Base-by-base conservation (phyloP, 2,888 invertebrate species). In the Ormyrus labotus region DNA sequence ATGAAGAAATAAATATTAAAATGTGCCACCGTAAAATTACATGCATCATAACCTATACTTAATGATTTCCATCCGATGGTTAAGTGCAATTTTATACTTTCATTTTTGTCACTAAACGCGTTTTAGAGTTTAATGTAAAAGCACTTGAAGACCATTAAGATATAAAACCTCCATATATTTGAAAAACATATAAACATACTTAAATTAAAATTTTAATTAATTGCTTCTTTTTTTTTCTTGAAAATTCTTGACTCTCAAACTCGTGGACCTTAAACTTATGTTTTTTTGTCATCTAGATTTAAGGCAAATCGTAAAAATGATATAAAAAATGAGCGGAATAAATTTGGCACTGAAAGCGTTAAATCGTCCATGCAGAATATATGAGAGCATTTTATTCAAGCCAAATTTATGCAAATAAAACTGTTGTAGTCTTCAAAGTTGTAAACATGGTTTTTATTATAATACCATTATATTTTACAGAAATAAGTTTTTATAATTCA, bases 321-420 rank as follows among this genome's bases (percentile, higher is more conserved):
- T 67, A 58, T 78, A 74, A 81, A 81, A 81, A 78, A 81, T 71
- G 74, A 61, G n/a, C 47, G 57, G 51, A 81, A 77, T 78, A 73
- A 81, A 78, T 81, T 67, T 53, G 61, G 55, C 65, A 45, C 47
- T 55, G 60, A 70, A 77, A 74, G 67, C 55, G 72, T 77, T 77
- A 81, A 80, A 81, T 81, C 71, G 73, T 13, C 73, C 73, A 58
- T 69, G 73, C 58, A 64, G 69, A 78, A 74, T 73, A 57, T 74
- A 78, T 57, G 78, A 64, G 70, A 53, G 78, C 45, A 74, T 55
- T 78, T 74, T 71, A 71, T 74, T 74, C 61, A 9, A 78, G 65
- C 67, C 65, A 78, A 77, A 77, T 69, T 64, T 77, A 64, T 13
- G 63, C 67, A 75, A 81, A 81, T 77, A 69, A 72, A 81, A 11